phyloP scores from a whole-genome alignment of 2,113 vertebrate genomes.

The Lepisosteus oculatus region DNA sequence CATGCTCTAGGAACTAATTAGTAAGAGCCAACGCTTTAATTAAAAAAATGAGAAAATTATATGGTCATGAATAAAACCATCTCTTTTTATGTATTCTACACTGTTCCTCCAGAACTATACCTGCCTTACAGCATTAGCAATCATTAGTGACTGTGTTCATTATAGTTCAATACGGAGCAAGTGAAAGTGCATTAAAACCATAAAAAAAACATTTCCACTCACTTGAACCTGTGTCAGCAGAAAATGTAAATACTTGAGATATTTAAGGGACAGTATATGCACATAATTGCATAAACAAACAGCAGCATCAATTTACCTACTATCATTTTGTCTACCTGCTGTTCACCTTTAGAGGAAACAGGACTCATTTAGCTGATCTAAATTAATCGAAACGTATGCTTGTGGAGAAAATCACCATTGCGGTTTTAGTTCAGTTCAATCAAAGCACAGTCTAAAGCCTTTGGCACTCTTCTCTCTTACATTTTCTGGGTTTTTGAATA shows the following conservation, averaged over 20 bases:
- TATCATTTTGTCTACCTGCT: background rate
- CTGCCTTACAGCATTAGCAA: constrained; percentile 36
- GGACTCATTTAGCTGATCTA: too few relatives aligned
- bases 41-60: constrained; percentile 75
- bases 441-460: background rate
- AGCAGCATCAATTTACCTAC: background rate
- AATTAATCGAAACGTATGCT: background rate
- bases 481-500: background rate
- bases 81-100: constrained; percentile 48
- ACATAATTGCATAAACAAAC: background rate
- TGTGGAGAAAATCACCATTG: background rate
- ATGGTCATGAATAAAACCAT: constrained; percentile 64
- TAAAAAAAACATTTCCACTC: background rate
- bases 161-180: constrained; percentile 6
- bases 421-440: background rate
- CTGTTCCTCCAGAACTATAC: constrained; percentile 31
- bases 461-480: background rate
- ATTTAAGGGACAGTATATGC: background rate
- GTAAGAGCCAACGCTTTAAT: constrained; percentile 60
- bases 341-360: background rate
- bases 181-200: background rate
- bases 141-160: constrained; percentile 36
- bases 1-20: constrained; percentile 64
- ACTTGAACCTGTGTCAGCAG: background rate
- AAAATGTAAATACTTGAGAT: background rate